Evolutionary conservation across 1,140 invertebrate genomes (phyloP).

Genomic region (Zaprionus lachaisei): DNA sequence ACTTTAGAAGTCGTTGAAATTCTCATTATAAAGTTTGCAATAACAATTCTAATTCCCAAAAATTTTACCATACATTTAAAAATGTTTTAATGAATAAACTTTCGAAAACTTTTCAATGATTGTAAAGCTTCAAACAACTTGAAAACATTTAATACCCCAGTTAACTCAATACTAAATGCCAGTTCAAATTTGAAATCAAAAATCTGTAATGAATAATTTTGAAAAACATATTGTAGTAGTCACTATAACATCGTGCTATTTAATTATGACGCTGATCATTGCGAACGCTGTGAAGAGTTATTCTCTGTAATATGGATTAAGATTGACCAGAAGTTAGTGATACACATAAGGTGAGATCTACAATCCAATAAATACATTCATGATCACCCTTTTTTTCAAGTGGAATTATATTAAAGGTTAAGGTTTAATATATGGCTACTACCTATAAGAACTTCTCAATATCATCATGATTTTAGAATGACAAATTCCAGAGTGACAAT

Average conservation of each 20-base stretch:
- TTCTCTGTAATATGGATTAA: too few relatives aligned
- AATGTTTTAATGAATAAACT: not conserved
- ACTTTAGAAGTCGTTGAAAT: not conserved
- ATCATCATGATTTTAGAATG: not conserved
- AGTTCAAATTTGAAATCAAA: not conserved
- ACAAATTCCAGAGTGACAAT: not conserved
- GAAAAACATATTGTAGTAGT: conserved; percentile 17
- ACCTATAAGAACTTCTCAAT: not conserved
- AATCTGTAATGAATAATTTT: conserved; percentile 18
- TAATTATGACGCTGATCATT: not conserved
- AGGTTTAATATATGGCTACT: not conserved
- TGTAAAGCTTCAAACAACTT: not conserved
- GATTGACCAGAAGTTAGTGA: too few relatives aligned
- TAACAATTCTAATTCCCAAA: not conserved
- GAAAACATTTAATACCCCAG: not conserved
- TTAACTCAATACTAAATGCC: not conserved
- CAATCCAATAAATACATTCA: too few relatives aligned
- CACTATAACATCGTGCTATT: conserved; percentile 8
- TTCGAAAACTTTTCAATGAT: not conserved
- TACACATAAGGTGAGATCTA: too few relatives aligned
- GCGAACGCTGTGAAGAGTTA: not conserved
- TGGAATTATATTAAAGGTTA: too few relatives aligned
- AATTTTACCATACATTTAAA: not conserved
- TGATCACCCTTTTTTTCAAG: too few relatives aligned
- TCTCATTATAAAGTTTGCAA: not conserved